Evolutionary conservation across 2,113 vertebrate species (phyloP), one percentile per base, ranked within the genome.

Genomic region (Phodopus roborovskii): DNA sequence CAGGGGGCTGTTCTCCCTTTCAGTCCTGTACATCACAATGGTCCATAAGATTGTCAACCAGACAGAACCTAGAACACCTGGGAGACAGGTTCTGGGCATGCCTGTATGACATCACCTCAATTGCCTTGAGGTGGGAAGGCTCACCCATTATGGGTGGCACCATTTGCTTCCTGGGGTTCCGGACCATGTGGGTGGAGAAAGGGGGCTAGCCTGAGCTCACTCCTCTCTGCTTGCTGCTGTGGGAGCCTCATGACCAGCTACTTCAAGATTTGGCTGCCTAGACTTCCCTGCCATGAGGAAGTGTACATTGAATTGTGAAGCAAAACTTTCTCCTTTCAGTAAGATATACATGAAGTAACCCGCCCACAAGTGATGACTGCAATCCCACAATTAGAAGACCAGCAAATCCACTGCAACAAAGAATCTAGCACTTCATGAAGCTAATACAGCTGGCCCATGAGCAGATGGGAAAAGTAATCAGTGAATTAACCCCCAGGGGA

Each of bases 351-450:
- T 48, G 22, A 62, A 24, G 3, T 22, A 62, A 64, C 42, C 66
- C 48, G 71, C 45, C 10, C 20, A 8, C 50, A 66, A 90, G 2
- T 56, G 81, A 36, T 20, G 9, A 33, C 19, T 82, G 53, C 53
- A 96, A 64, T 30, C 70, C 33, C 66, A 26, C 81, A 79, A 42
- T 62, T 50, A 78, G 58, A 81, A 96, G 62, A 90, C 12, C 22
- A 74, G 70, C 39, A 75, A 89, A 33, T 62, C 16, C 3, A 58
- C 1, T 88, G 5, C 5, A 1, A 48, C 64, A 78, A 77, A 77
- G 30, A 90, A 70, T 84, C 60, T 87, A 84, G 95, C 16, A 90
- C 53, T 73, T 91, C 36, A 78, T 19, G 39, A 96, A 90, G 28
- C 2, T 17, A 66, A 33, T 48, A 42, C 3, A 88, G 90, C 56